A percentile compares a stretch with the other conserved stretches of the same genome.
phyloP scores from a whole-genome alignment of 2,113 vertebrate genomes.

The Camelus dromedarius region DNA sequence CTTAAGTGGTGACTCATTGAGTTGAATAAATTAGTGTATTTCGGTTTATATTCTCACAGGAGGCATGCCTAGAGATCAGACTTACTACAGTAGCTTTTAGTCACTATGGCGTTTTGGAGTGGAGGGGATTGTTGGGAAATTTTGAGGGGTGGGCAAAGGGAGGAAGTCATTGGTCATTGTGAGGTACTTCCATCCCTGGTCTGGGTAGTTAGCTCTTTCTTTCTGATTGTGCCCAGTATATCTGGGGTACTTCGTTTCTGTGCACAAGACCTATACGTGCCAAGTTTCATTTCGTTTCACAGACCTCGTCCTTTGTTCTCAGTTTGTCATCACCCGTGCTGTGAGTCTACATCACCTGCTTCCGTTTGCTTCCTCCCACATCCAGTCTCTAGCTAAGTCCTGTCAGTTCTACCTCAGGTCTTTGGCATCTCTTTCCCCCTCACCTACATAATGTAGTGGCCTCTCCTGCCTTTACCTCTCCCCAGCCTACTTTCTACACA shows the following conservation, averaged over 20 bases:
- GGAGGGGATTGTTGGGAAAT: background rate
- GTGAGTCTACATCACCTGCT: background rate
- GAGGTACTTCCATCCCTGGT: background rate
- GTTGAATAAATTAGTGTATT: background rate
- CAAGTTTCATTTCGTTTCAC: background rate
- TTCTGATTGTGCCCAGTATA: background rate
- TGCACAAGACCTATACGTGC: background rate
- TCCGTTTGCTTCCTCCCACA: background rate
- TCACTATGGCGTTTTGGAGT: background rate
- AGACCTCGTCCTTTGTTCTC: background rate
- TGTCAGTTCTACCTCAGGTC: constrained; percentile 64
- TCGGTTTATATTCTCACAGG: background rate
- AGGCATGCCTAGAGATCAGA: background rate
- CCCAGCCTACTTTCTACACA: background rate
- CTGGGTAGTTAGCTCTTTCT: background rate
- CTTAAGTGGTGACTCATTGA: background rate
- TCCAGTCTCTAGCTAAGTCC: background rate
- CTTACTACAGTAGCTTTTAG: background rate
- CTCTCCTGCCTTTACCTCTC: background rate
- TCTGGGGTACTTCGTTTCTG: background rate
- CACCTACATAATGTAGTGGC: background rate
- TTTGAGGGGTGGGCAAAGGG: background rate
- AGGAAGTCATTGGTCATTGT: background rate
- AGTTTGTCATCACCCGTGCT: background rate
- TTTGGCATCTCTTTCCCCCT: background rate